Evolutionary conservation across 2,113 vertebrate genomes (phyloP).

Genomic region (Indri indri): DNA sequence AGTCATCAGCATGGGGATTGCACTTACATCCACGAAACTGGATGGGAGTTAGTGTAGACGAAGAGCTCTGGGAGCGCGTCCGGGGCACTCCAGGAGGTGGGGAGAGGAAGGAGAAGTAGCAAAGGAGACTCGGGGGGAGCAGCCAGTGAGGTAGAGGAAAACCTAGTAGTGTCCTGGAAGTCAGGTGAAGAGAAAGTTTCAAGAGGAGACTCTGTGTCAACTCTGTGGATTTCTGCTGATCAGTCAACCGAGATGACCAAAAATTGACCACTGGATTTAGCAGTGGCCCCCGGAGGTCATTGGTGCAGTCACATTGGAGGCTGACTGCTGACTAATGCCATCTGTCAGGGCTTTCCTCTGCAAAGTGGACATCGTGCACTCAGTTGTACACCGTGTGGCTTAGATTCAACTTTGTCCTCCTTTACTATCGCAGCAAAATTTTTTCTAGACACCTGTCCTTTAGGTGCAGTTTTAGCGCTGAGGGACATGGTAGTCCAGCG

Average conservation of each 20-base stretch:
- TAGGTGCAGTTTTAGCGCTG: background rate
- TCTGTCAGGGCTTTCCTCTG: background rate
- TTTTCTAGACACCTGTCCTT: background rate
- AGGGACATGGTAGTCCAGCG: background rate
- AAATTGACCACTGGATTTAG: background rate
- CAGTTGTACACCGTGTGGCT: background rate
- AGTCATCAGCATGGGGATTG: background rate
- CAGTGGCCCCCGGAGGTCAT: background rate
- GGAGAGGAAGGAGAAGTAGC: background rate
- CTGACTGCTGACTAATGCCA: background rate
- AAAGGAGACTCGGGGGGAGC: background rate
- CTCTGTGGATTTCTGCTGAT: background rate
- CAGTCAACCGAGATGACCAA: background rate
- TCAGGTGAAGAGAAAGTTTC: background rate
- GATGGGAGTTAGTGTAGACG: background rate
- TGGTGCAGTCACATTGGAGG: background rate
- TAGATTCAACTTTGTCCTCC: background rate
- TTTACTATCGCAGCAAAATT: background rate
- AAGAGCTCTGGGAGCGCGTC: background rate
- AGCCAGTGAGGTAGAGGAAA: background rate
- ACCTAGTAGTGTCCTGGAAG: background rate
- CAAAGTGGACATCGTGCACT: background rate
- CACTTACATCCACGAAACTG: background rate
- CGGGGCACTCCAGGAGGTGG: background rate
- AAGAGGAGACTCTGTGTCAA: background rate